Conservation (phyloP, 2,113 vertebrate species). For the Chloropsis hardwickii region DNA sequence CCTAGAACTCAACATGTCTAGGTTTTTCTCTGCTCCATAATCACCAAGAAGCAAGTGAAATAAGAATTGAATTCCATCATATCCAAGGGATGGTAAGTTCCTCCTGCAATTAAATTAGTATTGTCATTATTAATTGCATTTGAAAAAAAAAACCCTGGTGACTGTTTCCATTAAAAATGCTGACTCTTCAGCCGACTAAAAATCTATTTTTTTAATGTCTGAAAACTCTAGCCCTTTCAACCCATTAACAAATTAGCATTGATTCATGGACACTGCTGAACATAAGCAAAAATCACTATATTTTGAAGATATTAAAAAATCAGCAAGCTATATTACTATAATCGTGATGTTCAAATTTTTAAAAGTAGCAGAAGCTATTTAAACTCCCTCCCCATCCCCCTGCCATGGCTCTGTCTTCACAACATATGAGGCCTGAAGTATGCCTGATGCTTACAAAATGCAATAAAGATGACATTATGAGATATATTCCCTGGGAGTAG, state of each 20-base stretch:
- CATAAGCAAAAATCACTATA: not conserved
- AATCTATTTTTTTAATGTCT: not conserved
- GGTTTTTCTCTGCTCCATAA: not conserved
- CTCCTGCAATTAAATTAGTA: not conserved
- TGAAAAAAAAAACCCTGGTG: not conserved
- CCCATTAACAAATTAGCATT: not conserved
- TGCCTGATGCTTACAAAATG: not conserved
- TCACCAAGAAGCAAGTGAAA: not conserved
- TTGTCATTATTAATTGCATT: not conserved
- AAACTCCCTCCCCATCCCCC: accelerated
- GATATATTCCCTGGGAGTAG: not conserved
- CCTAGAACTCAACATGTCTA: not conserved
- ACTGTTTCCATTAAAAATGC: not conserved
- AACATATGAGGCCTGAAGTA: not conserved
- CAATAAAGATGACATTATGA: not conserved
- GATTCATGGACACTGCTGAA: not conserved
- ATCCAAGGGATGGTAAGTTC: not conserved
- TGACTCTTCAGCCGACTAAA: not conserved
- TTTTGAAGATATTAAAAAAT: not conserved
- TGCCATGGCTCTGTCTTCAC: not conserved
- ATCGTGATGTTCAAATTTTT: not conserved
- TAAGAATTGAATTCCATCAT: not conserved
- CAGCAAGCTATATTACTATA: not conserved
- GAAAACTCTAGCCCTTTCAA: not conserved
- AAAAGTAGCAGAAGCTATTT: not conserved